phyloP scores from a whole-genome alignment of 2,888 invertebrate genomes.

The Tenthredo scrophulariae region DNA sequence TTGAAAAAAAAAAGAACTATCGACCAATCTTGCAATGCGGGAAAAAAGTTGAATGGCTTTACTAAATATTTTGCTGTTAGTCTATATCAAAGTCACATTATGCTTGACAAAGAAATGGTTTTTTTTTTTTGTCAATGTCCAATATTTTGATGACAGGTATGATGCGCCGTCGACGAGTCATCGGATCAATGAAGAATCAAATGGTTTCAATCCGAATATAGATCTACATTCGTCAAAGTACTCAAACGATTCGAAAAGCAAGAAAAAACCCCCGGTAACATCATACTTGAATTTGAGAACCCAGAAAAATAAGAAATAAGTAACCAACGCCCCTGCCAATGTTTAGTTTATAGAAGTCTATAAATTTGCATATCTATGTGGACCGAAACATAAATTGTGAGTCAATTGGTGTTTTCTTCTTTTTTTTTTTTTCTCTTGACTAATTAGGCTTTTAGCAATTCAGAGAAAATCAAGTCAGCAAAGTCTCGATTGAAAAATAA shows the following conservation, averaged over 20 bases:
- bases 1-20: neutral
- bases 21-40: conserved; percentile 45
- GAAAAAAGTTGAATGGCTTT: neutral
- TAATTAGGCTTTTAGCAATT: too few species aligned
- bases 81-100: neutral
- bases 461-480: neutral
- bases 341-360: conserved; percentile 28
- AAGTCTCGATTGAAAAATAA: neutral
- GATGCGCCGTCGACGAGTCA: conserved; percentile 74
- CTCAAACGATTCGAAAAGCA: conserved; percentile 44
- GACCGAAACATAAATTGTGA: conserved; percentile 20
- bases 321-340: conserved; percentile 29
- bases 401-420: neutral
- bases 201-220: conserved; percentile 60
- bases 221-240: conserved; percentile 50
- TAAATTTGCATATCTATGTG: conserved; percentile 34
- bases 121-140: conserved; percentile 49
- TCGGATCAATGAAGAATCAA: conserved; percentile 68
- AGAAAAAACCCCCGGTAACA: conserved; percentile 39
- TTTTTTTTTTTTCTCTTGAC: neutral
- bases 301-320: conserved; percentile 50
- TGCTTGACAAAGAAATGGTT: conserved; percentile 16
- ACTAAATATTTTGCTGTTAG: conserved; percentile 31
- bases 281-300: conserved; percentile 41
- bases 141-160: conserved; percentile 70